Evolutionary conservation across 2,797 vertebrate genomes (phyloP).

Genomic region (Luscinia megarhynchos): DNA sequence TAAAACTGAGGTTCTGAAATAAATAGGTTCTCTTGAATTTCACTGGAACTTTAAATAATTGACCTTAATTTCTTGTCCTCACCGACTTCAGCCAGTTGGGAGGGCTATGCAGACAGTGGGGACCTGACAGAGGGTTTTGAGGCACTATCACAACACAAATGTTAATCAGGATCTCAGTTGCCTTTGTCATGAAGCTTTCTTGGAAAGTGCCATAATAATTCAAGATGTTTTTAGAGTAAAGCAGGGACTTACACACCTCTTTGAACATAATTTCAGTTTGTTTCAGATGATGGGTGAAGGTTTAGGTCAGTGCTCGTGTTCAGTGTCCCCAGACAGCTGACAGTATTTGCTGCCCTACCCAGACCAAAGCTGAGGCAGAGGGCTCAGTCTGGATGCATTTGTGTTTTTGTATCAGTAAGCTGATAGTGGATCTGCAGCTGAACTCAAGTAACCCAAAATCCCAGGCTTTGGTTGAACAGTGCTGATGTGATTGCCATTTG

Average conservation of each 20-base stretch:
- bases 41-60: not conserved
- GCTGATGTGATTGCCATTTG: not conserved
- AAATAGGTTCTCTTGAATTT: not conserved
- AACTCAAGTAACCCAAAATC: not conserved
- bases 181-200: not conserved
- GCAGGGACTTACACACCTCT: not conserved
- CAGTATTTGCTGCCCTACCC: not conserved
- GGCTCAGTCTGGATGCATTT: not conserved
- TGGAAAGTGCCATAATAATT: not conserved
- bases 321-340: not conserved
- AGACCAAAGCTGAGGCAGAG: not conserved
- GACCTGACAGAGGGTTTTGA: not conserved
- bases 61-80: not conserved
- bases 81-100: not conserved
- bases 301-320: not conserved
- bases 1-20: not conserved
- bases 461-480: not conserved
- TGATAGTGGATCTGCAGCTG: not conserved
- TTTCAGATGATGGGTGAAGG: not conserved
- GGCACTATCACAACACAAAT: not conserved
- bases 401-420: not conserved
- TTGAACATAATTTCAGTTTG: not conserved
- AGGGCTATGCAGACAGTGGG: not conserved
- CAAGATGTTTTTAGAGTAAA: not conserved
- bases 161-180: not conserved